Percentiles rank a stretch among this genome's conserved stretches.
phyloP scores from a whole-genome alignment of 1,140 invertebrate species.

The Aphidius gifuensis region DNA sequence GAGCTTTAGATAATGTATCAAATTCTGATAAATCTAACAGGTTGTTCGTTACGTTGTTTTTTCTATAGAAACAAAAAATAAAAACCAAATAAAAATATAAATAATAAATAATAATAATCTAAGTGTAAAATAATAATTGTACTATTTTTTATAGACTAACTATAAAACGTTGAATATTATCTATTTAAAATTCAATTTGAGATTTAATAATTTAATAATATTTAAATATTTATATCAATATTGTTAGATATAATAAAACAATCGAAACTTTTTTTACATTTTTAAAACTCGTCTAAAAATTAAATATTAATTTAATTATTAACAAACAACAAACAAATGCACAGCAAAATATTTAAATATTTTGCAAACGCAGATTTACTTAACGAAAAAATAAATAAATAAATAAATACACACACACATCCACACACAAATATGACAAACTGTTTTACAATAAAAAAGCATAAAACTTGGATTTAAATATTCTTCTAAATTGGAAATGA shows the following conservation, averaged over 20 bases:
- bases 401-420: constrained; percentile 3
- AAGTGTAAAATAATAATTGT: background rate
- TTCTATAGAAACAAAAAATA: constrained; percentile 49
- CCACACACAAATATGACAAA: no score
- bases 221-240: no score
- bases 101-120: constrained; percentile 34
- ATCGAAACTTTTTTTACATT: background rate
- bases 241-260: background rate
- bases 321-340: constrained; percentile 23
- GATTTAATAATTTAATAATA: no score
- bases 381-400: constrained; percentile 35
- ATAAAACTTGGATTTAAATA: no score
- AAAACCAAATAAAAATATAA: constrained; percentile 45
- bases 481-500: no score
- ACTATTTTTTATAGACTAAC: no score
- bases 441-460: no score
- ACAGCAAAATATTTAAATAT: constrained; percentile 38
- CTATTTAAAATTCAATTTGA: no score
- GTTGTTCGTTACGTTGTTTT: constrained; percentile 58
- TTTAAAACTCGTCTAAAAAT: background rate
- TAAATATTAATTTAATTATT: no score
- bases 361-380: constrained; percentile 38
- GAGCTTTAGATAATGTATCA: constrained; percentile 57
- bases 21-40: constrained; percentile 57
- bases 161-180: no score